A percentile compares a stretch with the other conserved stretches of the same genome.
phyloP scores from a whole-genome alignment of 2,888 invertebrate genomes.

The Plagiodera versicolora region DNA sequence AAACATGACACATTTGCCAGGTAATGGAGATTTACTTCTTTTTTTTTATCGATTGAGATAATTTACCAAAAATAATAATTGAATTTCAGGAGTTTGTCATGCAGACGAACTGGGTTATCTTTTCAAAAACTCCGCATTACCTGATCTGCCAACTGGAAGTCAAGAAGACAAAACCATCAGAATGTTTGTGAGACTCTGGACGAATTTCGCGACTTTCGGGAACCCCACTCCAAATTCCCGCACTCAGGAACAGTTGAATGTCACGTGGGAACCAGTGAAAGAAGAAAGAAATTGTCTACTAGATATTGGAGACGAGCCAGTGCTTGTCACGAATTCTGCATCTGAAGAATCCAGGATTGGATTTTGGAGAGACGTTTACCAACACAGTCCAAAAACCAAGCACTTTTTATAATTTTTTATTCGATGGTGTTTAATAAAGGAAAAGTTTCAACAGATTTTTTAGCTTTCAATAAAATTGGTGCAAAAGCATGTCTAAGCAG shows the following conservation, averaged over 20 bases:
- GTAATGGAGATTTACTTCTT: slow-evolving; percentile 9
- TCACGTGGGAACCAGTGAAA: slow-evolving; percentile 40
- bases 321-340: slow-evolving; percentile 36
- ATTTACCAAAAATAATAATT: too few relatives aligned
- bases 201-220: slow-evolving; percentile 42
- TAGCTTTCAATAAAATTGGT: too few relatives aligned
- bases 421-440: too few relatives aligned
- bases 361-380: slow-evolving; percentile 39
- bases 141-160: slow-evolving; percentile 34
- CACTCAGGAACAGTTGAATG: slow-evolving; percentile 20
- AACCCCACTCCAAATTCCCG: slow-evolving; percentile 33
- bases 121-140: slow-evolving; percentile 32
- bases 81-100: slow-evolving; percentile 35
- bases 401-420: neutral
- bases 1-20: slow-evolving; percentile 9
- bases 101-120: slow-evolving; percentile 41
- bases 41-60: too few relatives aligned
- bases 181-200: slow-evolving; percentile 42
- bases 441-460: too few relatives aligned
- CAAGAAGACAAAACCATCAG: slow-evolving; percentile 39
- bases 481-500: too few relatives aligned
- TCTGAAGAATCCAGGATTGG: slow-evolving; percentile 33
- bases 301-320: slow-evolving; percentile 43
- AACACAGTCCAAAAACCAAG: neutral
- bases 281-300: slow-evolving; percentile 36